Conservation (phyloP, 2,888 invertebrate genomes). For the Acrobasis suavella region DNA sequence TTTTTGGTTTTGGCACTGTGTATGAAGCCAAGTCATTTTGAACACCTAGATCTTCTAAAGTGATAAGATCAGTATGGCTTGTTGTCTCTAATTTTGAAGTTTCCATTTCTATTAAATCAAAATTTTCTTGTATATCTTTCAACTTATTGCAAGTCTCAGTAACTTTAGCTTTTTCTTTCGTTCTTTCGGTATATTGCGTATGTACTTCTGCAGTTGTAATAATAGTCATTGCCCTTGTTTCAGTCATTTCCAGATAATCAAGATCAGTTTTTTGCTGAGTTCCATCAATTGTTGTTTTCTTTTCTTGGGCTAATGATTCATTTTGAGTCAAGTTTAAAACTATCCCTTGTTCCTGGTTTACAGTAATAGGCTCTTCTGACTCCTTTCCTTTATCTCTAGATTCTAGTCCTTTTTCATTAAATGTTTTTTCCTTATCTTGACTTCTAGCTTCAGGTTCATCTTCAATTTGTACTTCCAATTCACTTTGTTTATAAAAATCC, state of each 20-base stretch:
- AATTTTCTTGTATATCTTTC: not conserved
- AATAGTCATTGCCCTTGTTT: not conserved
- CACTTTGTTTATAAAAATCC: slow-evolving; percentile 16
- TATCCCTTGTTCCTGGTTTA: not conserved
- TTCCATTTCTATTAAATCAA: slow-evolving; percentile 9
- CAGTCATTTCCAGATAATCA: not conserved
- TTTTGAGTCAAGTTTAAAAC: not conserved
- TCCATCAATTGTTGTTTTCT: slow-evolving; percentile 2
- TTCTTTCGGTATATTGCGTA: not conserved
- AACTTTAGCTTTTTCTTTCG: not conserved
- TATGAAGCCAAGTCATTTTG: not conserved
- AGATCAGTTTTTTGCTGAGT: not conserved
- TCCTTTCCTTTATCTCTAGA: slow-evolving; percentile 5
- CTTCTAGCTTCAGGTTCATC: slow-evolving; percentile 1
- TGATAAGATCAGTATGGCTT: not conserved
- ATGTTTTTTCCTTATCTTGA: not conserved
- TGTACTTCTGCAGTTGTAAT: not conserved
- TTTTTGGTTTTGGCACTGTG: slow-evolving; percentile 2
- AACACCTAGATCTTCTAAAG: slow-evolving; percentile 6
- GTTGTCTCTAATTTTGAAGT: not conserved
- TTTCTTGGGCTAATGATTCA: slow-evolving; percentile 4
- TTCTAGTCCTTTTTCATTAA: slow-evolving; percentile 6
- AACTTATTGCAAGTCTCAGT: slow-evolving; percentile 7
- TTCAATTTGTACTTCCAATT: slow-evolving; percentile 7
- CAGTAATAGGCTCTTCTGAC: not conserved